phyloP scores from a whole-genome alignment of 92 coral and sea anemone species.

The Zoanthus gigantus region DNA sequence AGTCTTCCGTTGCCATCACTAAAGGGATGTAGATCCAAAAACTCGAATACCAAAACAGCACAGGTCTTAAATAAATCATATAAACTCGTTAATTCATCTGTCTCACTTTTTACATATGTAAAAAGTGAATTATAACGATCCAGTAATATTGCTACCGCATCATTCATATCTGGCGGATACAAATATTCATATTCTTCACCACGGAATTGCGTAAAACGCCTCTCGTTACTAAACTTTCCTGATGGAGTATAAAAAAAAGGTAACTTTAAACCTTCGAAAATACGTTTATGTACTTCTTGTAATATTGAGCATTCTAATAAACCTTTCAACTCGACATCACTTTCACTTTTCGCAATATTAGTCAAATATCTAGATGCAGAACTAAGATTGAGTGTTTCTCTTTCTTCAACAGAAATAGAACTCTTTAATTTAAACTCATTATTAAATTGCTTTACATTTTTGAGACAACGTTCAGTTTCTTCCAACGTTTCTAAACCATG shows the following conservation, averaged over 20 bases:
- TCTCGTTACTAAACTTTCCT: slow-evolving; percentile 63
- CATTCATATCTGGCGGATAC: slow-evolving; percentile 73
- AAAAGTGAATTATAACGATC: slow-evolving; percentile 46
- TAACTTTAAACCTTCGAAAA: neutral
- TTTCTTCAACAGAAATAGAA: slow-evolving; percentile 59
- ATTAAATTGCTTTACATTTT: neutral
- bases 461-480: slow-evolving; percentile 51
- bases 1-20: slow-evolving; percentile 94
- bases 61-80: slow-evolving; percentile 73
- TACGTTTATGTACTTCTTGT: neutral
- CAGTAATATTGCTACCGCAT: slow-evolving; percentile 69
- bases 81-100: neutral
- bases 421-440: neutral
- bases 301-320: slow-evolving; percentile 47
- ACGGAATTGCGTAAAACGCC: slow-evolving; percentile 58
- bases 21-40: slow-evolving; percentile 91
- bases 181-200: slow-evolving; percentile 75
- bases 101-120: slow-evolving; percentile 36
- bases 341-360: neutral
- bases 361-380: slow-evolving; percentile 61
- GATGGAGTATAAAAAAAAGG: slow-evolving; percentile 58
- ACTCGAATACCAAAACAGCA: slow-evolving; percentile 79
- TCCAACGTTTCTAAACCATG: slow-evolving; percentile 67
- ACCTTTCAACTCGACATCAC: slow-evolving; percentile 24
- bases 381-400: slow-evolving; percentile 79